Conservation (phyloP, 2,113 vertebrate genomes). For the Pollachius pollachius region DNA sequence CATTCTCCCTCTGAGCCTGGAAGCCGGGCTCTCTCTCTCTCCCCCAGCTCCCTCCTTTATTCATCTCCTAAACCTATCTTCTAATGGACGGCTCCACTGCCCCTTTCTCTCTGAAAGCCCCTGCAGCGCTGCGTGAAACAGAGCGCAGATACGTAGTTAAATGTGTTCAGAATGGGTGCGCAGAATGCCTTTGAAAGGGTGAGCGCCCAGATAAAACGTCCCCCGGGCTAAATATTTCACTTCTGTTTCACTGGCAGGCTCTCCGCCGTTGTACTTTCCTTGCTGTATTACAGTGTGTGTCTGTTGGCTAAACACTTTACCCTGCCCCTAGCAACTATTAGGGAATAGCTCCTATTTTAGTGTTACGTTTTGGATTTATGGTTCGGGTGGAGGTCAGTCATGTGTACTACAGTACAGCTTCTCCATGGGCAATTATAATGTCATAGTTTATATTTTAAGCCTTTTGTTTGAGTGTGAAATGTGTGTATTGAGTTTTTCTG, state of each 20-base stretch:
- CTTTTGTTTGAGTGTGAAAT: too few relatives aligned
- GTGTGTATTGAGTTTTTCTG: too few relatives aligned
- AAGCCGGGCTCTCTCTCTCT: neutral
- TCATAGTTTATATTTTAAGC: too few relatives aligned
- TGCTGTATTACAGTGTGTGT: conserved; percentile 10
- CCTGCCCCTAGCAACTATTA: too few relatives aligned
- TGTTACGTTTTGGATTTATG: too few relatives aligned
- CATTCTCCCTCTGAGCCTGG: too few relatives aligned
- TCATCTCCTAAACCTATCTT: conserved; percentile 22
- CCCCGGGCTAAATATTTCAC: conserved; percentile 28
- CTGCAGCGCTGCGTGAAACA: conserved; percentile 45
- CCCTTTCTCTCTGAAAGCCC: conserved; percentile 40
- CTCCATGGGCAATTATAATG: too few relatives aligned
- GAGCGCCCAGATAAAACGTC: conserved; percentile 28
- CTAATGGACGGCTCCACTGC: conserved; percentile 32
- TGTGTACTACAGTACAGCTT: too few relatives aligned
- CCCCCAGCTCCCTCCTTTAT: neutral
- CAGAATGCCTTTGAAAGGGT: conserved; percentile 24
- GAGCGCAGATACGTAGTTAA: conserved; percentile 33
- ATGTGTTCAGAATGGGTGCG: conserved; percentile 35
- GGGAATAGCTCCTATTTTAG: too few relatives aligned
- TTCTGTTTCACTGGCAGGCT: conserved; percentile 20
- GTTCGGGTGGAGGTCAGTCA: too few relatives aligned
- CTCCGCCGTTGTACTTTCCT: neutral
- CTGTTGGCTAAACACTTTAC: too few relatives aligned